Evolutionary conservation across 1,140 invertebrate species (phyloP).

Genomic region (Drosophila bocqueti): DNA sequence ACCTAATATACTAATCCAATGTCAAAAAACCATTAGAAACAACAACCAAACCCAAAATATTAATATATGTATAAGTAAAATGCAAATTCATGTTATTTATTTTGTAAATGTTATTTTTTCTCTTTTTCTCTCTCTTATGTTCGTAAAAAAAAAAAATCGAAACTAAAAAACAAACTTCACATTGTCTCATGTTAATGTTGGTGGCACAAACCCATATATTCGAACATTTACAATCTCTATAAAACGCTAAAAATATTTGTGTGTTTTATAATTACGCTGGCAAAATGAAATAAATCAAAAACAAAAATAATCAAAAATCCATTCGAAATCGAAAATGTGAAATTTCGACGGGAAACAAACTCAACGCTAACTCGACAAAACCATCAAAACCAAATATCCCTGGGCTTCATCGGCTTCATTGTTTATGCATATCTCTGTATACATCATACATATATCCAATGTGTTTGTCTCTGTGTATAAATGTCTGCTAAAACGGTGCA

Average conservation of each 20-base stretch:
- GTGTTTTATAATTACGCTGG: conserved; percentile 47
- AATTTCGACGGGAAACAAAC: conserved; percentile 34
- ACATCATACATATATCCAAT: conserved; percentile 49
- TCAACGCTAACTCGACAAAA: conserved; percentile 43
- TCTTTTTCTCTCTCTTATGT: conserved; percentile 83
- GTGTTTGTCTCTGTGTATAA: conserved; percentile 78
- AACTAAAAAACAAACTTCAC: conserved; percentile 58
- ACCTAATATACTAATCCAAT: conserved; percentile 2
- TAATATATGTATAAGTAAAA: conserved; percentile 44
- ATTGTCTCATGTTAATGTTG: conserved; percentile 78
- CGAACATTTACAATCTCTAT: conserved; percentile 40
- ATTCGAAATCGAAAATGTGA: conserved; percentile 42
- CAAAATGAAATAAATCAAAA: conserved; percentile 28
- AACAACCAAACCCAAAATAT: conserved; percentile 12
- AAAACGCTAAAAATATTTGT: conserved; percentile 49
- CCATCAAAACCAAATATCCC: conserved; percentile 33
- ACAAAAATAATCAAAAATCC: conserved; percentile 27
- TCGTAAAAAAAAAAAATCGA: conserved; percentile 66
- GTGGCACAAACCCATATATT: conserved; percentile 78
- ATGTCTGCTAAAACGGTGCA: conserved; percentile 74
- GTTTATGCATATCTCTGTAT: conserved; percentile 45
- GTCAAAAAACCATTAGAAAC: conserved; percentile 7
- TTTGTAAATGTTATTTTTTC: conserved; percentile 84
- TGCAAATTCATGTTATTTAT: conserved; percentile 71
- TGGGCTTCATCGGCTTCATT: conserved; percentile 74